Percentiles rank a stretch among this genome's conserved stretches.
Conservation (phyloP, 2,888 invertebrate species). For the Hydropsyche betteni region DNA sequence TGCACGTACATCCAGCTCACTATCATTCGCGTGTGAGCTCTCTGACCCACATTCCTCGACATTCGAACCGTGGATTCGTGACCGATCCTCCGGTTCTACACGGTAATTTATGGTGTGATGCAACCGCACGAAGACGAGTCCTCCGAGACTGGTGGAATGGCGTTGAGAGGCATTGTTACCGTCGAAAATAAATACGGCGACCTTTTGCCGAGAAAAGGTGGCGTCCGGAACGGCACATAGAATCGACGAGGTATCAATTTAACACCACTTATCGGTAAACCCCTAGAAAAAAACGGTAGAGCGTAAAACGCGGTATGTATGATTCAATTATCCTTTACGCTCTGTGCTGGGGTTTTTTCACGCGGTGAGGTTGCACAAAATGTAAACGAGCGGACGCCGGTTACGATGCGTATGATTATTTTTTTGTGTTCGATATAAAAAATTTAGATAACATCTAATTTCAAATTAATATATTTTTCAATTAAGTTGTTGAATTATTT, state of each 20-base stretch:
- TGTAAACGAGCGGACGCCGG: neutral
- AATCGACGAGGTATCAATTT: constrained; percentile 23
- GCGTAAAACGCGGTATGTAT: constrained; percentile 16
- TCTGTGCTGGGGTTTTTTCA: constrained; percentile 3
- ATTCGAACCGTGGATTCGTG: constrained; percentile 20
- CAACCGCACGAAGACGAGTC: constrained; percentile 7
- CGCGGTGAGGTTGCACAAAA: constrained; percentile 8
- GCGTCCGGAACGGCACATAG: neutral
- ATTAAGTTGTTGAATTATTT: no score
- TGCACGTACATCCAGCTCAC: neutral
- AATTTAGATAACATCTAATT: no score
- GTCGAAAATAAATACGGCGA: neutral
- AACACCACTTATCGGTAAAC: constrained; percentile 24
- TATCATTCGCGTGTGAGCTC: constrained; percentile 26
- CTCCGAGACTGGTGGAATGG: no score
- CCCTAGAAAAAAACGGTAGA: neutral
- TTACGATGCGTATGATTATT: neutral
- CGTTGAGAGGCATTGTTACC: neutral
- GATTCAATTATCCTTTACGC: constrained; percentile 18
- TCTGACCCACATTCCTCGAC: constrained; percentile 23
- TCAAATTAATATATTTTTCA: no score
- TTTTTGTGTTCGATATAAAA: no score
- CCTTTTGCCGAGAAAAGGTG: neutral
- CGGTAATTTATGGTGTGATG: constrained; percentile 16
- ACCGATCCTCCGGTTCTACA: constrained; percentile 21